Base-by-base conservation (phyloP, 2,113 vertebrate species). In the Lophura nycthemera region DNA sequence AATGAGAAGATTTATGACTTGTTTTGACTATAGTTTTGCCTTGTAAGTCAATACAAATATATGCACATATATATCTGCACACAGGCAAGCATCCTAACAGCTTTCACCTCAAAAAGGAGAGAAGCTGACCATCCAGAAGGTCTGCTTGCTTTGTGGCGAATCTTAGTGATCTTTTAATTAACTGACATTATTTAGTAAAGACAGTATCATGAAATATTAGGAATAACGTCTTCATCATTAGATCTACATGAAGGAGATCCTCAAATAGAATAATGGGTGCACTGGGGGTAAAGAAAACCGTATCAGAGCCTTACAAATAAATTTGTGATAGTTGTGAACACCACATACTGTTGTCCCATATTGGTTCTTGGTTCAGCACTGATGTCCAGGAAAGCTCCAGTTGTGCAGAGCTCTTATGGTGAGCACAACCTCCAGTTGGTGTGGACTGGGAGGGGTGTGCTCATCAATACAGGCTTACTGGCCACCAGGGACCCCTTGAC, bases 11-110 rank as follows among this genome's bases (percentile, higher is more conserved):
- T 87, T 88, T 81, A 52, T 57, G 32, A 48, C 48, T 72, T 78
- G 10, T 59, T 92, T 92, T 73, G 45, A 64, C 64, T 75, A 13
- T 36, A 13, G 18, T 20, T 93, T 79, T 91, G 34, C 32, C 90
- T 77, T 93, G 12, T 50, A 87, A 60, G 65, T 3, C 54, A 83
- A 2, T 48, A 9, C 57, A 78, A 61, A 50, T 30, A 52, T 61
- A 40, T 79, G 80, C 10, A 29, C 34, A 18, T n/a, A 18, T 76
- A 6, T 60, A 34, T 13, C 13, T 0, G 0, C 3, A 5, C 10
- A 3, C 9, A 24, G 15, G 15, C 21, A 29, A 18, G 40, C 8
- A n/a, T 59, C 30, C 45, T 42, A 76, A 40, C 13, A 92, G n/a
- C 56, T 86, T 89, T 47, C 64, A 47, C 30, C 56, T 66, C 66